Evolutionary conservation across 2,113 vertebrate species (phyloP).

Genomic region (Menura novaehollandiae): DNA sequence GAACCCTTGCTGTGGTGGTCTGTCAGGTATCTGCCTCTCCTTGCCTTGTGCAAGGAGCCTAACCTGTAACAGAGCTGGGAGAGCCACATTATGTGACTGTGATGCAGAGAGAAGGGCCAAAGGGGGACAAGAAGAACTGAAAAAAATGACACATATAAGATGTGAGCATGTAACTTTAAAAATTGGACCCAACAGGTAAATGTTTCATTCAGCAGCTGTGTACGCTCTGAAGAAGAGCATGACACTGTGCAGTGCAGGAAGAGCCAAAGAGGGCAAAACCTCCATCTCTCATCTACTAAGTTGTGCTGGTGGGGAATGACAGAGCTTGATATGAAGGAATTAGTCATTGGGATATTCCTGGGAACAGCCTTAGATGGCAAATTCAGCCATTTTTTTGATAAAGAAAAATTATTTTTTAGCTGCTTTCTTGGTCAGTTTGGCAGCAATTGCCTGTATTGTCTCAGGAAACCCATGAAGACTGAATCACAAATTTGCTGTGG

Average conservation of each 20-base stretch:
- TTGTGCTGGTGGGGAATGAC: neutral
- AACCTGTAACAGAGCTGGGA: neutral
- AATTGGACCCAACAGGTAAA: neutral
- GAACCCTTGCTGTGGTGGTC: neutral
- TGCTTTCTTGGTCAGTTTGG: neutral
- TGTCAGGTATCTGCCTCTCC: neutral
- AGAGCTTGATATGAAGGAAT: neutral
- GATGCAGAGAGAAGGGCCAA: fast-evolving
- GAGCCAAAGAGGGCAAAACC: neutral
- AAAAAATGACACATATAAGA: neutral
- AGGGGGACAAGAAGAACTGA: neutral
- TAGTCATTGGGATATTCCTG: neutral
- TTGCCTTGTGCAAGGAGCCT: neutral
- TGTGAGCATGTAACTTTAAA: neutral
- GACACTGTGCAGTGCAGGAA: neutral
- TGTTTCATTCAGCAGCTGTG: neutral
- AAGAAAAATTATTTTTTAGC: neutral
- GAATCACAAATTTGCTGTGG: neutral
- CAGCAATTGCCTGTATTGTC: neutral
- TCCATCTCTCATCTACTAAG: neutral
- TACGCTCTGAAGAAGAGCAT: neutral
- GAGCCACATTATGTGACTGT: fast-evolving
- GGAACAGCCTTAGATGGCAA: neutral
- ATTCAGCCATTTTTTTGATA: neutral
- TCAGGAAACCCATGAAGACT: neutral